Base-by-base conservation (phyloP, 2,113 vertebrate genomes). In the Cynoglossus semilaevis region DNA sequence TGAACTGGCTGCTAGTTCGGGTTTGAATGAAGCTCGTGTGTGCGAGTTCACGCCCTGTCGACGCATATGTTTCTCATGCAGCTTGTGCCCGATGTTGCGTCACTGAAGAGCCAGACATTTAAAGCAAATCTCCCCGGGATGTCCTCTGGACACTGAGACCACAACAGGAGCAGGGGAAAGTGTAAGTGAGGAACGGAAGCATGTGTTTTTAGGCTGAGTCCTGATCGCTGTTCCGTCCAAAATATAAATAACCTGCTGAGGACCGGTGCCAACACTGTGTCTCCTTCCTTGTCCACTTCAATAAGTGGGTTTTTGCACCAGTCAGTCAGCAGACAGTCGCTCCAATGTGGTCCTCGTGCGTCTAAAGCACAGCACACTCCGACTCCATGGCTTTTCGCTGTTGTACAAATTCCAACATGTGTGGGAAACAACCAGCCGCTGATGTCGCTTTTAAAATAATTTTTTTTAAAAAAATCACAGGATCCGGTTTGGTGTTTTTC, bases 31-130 rank as follows among this genome's bases (percentile, higher is more conserved):
- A 74, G 63, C 63, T 56, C 56, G 58, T 54, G 63, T 54, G 52
- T 70, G 63, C 58, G 63, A 85, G 86, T 88, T 88, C 88, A 89
- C 86, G 88, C 88, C 88, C 22, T 86, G 83, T 84, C 72, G n/a
- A 74, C 77, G 76, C 80, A 65, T 80, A 73, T 45, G 45, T 72
- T 53, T 58, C 57, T 80, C 82, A 81, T 80, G 77, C 76, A 80
- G 72, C 36, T 71, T 15, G 52, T 55, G 47, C n/a, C 67, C 70
- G 65, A 65, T 74, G 77, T 83, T 84, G 83, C 87, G 85, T 85
- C 85, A 86, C 74, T 60, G 35, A 66, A 29, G 1, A 61, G 29
- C 43, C 15, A 19, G 29, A 58, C 16, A 55, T 50, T 46, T 61
- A 50, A 29, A 65, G 40, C 70, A 54, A 29, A 74, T 76, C 61